Conservation (phyloP, 2,888 invertebrate genomes). For the Megaustenia siamemsis region DNA sequence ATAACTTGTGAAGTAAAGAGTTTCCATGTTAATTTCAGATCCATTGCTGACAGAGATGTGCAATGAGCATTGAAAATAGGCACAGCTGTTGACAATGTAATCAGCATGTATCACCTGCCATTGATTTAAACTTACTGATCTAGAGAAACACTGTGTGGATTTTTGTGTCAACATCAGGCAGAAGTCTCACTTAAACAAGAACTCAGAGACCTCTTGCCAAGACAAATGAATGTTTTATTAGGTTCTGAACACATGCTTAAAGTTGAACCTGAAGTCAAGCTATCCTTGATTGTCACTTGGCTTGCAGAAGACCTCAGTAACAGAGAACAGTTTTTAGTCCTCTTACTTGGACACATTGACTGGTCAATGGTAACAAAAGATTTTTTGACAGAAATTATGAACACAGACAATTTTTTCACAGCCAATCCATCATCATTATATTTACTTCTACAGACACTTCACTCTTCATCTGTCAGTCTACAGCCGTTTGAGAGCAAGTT, state of each 20-base stretch:
- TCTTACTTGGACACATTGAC: constrained; percentile 80
- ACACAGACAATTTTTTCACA: constrained; percentile 83
- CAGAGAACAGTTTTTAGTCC: constrained; percentile 83
- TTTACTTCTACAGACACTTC: constrained; percentile 82
- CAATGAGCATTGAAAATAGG: constrained; percentile 85
- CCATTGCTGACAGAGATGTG: constrained; percentile 84
- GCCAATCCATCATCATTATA: constrained; percentile 84
- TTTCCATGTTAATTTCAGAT: constrained; percentile 82
- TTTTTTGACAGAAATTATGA: constrained; percentile 82
- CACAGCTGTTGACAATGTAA: constrained; percentile 84
- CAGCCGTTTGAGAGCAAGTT: constrained; percentile 70
- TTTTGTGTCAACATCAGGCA: constrained; percentile 60
- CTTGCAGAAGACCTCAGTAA: constrained; percentile 74
- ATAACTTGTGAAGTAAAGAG: background rate
- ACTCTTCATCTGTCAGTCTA: constrained; percentile 81
- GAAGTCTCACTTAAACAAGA: constrained; percentile 71
- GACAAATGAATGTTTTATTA: constrained; percentile 69
- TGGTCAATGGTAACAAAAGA: constrained; percentile 74
- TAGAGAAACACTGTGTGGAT: constrained; percentile 75
- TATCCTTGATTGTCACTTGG: constrained; percentile 74
- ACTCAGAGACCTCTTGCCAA: constrained; percentile 66
- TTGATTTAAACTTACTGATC: constrained; percentile 83
- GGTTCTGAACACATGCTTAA: constrained; percentile 68
- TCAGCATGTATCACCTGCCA: constrained; percentile 84
- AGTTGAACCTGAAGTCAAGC: constrained; percentile 71